Conservation (phyloP, 2,888 invertebrate species). For the Lordiphosa fenestrarum region DNA sequence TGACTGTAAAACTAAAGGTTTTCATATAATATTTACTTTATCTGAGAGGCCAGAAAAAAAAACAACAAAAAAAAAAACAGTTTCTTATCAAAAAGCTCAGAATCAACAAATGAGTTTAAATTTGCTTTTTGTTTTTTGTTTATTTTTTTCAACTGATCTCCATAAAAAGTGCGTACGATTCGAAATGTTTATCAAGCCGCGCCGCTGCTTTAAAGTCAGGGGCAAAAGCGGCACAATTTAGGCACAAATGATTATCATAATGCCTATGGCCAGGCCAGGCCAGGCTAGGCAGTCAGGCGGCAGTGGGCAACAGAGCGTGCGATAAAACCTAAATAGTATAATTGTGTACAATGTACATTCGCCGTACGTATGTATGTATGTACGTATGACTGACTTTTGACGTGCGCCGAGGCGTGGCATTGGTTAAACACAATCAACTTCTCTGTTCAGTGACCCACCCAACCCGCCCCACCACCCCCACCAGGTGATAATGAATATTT, state of each 20-base stretch:
- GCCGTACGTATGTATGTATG: neutral
- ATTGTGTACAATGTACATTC: constrained; percentile 1
- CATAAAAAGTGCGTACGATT: constrained; percentile 11
- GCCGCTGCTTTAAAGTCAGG: neutral
- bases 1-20: too few relatives aligned
- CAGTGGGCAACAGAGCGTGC: neutral
- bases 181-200: constrained; percentile 18
- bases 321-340: constrained; percentile 1
- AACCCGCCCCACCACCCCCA: neutral
- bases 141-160: too few relatives aligned
- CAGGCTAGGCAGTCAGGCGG: neutral
- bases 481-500: constrained; percentile 51
- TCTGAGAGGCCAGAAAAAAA: neutral
- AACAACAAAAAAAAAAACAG: constrained; percentile 1
- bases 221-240: constrained; percentile 27
- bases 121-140: too few relatives aligned
- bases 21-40: too few relatives aligned
- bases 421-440: constrained; percentile 10
- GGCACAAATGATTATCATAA: constrained; percentile 36
- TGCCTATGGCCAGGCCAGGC: constrained; percentile 8
- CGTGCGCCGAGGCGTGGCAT: constrained; percentile 20
- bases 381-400: constrained; percentile 1
- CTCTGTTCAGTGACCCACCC: constrained; percentile 17
- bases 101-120: too few relatives aligned
- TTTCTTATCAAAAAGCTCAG: neutral